Evolutionary conservation across 2,797 vertebrate genomes (phyloP).

Genomic region (Enteromius thamalakanensis): DNA sequence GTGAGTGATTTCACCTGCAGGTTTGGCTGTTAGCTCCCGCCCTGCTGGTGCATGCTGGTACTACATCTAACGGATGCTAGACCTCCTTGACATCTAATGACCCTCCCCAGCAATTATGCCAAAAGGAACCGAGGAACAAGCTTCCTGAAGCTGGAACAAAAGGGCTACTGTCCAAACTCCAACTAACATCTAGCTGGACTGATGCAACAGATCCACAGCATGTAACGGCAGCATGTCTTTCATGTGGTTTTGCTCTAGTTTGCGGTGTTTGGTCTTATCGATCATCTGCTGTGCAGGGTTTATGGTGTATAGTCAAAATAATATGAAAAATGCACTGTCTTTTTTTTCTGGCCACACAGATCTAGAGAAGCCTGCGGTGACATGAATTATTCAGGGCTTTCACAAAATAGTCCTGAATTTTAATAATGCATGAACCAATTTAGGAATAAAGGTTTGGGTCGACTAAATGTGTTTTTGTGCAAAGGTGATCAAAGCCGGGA

Average conservation of each 20-base stretch:
- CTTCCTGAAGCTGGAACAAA: conserved; percentile 35
- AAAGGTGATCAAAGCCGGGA: conserved; percentile 66
- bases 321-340: conserved; percentile 49
- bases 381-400: conserved; percentile 78
- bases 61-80: not conserved
- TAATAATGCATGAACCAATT: conserved; percentile 78
- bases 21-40: not conserved
- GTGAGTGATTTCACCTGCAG: conserved; percentile 68
- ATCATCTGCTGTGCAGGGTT: conserved; percentile 6
- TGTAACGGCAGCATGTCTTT: conserved; percentile 3
- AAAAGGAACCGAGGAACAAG: not conserved
- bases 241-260: conserved; percentile 20
- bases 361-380: conserved; percentile 66
- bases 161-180: conserved; percentile 16
- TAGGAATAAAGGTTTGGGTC: conserved; percentile 70
- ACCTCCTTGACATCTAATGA: not conserved
- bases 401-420: conserved; percentile 75
- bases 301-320: not conserved
- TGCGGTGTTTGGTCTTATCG: conserved; percentile 16
- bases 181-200: not conserved
- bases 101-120: not conserved
- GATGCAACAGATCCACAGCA: not conserved
- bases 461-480: conserved; percentile 60
- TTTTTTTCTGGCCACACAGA: conserved; percentile 66
- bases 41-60: not conserved